Evolutionary conservation across 1,140 invertebrate genomes (phyloP), one percentile per base, ranked within the genome.

Genomic region (Drosophila punjabiensis): DNA sequence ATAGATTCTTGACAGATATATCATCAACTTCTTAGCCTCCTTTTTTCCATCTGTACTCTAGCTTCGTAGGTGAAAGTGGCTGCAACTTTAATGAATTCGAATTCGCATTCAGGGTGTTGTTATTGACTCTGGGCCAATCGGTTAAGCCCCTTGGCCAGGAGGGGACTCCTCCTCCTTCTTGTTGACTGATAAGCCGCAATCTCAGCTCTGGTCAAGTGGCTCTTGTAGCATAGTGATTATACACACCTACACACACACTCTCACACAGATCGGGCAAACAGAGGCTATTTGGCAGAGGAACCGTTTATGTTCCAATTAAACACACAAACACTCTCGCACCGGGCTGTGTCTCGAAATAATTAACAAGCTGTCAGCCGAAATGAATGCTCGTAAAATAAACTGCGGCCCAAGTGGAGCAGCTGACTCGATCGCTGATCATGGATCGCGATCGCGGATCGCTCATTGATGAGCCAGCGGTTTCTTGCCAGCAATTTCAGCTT

Each of bases 311-410:
- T 52, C 30, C 50, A 55, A 55, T 37, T 56, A 55, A 76, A 55
- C 61, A 24, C n/a, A 32, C 59, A 33, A n/a, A 43, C 24, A 53
- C 41, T 52, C 53, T 37, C 37, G 55, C 55, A 39, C 33, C 14
- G 55, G 20, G 60, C 37, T 61, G 45, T 48, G 35, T 37, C 58
- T 47, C 59, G 39, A 37, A 75, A 39, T 68, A 88, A 89, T 88
- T 88, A 88, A 59, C 85, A 85, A 65, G 53, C 75, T 81, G 85
- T 63, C 85, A 71, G 69, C 69, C 70, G 62, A 71, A 68, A 65
- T 56, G 66, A 61, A 39, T 18, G 41, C 37, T 48, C 64, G 24
- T 69, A 39, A 68, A 77, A 43, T 43, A 55, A 68, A 78, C 13
- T 24, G 35, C 32, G 7, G 56, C 37, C 24, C 50, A 76, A 82